These are phyloP conservation scores for Kradibia gibbosae DNA, from an alignment of 1,140 invertebrate species.

Conservation along the genomic window DNA sequence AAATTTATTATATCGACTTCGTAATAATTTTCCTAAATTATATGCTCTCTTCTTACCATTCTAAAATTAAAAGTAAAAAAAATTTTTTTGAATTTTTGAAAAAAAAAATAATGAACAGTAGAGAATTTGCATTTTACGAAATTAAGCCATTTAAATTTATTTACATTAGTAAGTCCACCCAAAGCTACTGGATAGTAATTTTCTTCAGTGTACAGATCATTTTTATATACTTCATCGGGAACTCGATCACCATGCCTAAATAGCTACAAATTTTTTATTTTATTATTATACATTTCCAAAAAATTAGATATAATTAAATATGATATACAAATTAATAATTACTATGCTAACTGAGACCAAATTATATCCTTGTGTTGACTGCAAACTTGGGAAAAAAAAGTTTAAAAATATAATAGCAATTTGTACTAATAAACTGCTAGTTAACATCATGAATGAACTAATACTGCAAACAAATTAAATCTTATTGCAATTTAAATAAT, in stretches of 20 bases:
- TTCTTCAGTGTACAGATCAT: conserved; percentile 63
- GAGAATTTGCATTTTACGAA: too few species aligned
- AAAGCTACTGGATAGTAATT: conserved; percentile 67
- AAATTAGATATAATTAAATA: not conserved
- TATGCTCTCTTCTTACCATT: conserved; percentile 70
- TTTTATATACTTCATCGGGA: conserved; percentile 71
- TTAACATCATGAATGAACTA: not conserved
- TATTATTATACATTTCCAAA: conserved; percentile 49
- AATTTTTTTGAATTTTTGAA: not conserved
- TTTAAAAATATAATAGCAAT: not conserved
- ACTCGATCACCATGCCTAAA: conserved; percentile 75
- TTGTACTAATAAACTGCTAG: not conserved
- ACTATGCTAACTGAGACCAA: conserved; percentile 27
- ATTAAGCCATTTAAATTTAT: too few species aligned
- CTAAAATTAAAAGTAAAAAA: conserved; percentile 31
- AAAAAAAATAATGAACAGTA: not conserved
- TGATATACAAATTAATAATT: not conserved
- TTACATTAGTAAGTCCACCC: conserved; percentile 74
- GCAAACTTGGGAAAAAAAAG: not conserved
- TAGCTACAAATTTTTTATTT: conserved; percentile 56
- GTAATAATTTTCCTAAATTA: conserved; percentile 73
- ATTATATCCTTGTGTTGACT: not conserved
- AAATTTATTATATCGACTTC: conserved; percentile 72
- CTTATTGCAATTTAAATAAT: too few species aligned
- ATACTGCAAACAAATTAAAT: too few species aligned